Base-by-base conservation (phyloP, 2,113 vertebrate species). In the Chaetura pelagica region DNA sequence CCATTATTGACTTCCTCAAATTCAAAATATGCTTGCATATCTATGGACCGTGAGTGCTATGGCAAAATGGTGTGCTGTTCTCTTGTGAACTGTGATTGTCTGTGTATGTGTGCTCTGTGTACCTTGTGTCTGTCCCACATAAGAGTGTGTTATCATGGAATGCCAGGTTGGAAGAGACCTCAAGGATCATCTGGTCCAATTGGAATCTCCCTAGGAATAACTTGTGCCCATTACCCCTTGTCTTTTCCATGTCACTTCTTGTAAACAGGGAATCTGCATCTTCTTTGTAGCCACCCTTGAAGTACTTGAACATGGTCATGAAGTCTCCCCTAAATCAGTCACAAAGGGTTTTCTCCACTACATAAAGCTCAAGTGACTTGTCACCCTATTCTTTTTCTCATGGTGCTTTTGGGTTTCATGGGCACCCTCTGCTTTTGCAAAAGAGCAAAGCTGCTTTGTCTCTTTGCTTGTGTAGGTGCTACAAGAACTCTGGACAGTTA, bases 371-470 rank as follows among this genome's bases (percentile, higher is more conserved):
- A 81, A 48, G 34, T 26, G 26, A 88, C 42, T 46, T 59, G 74
- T 58, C 15, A 46, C 48, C 35, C 21, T 38, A 0, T 58, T 76
- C 40, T 52, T 81, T 80, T 42, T n/a, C 30, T 84, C 4, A 6
- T 44, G 40, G 38, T 80, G 42, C 23, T 73, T 62, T 88, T 20
- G 44, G 51, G 24, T 10, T 66, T 79, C 88, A 48, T 1, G 0
- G 74, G 12, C 23, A 83, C 40, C 8, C 15, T 84, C 22, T 94
- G 34, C 40, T 82, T 83, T 61, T 63, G 32, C 54, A 68, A 14
- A 84, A 35, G 38, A 72, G 58, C n/a, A 52, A 78, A 93, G 62
- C 40, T 55, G 15, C 38, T 86, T 76, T 90, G 24, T 92, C 49
- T 90, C 48, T 34, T 80, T 77, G 46, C 46, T 58, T 78, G 52